Conservation (phyloP, 2,797 vertebrate species). For the Gambusia yucatana region DNA sequence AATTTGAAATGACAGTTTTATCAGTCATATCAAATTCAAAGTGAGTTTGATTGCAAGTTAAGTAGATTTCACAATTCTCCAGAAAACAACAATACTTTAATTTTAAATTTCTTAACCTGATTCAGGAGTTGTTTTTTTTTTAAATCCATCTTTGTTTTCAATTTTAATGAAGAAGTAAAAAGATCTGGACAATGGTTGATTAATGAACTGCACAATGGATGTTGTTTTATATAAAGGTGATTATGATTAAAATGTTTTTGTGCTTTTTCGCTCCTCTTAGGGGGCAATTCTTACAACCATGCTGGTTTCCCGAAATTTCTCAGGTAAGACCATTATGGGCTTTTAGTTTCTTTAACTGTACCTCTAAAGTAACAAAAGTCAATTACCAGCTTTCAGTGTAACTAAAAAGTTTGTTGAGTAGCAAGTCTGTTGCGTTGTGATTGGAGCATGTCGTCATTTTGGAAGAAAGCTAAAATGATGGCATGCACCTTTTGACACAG, state of each 20-base stretch:
- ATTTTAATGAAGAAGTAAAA: neutral
- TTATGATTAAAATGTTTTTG: slow-evolving; percentile 4
- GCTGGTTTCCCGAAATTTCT: slow-evolving; percentile 97
- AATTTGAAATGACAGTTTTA: neutral
- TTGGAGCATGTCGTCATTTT: slow-evolving; percentile 14
- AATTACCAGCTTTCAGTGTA: neutral
- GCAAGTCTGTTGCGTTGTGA: neutral
- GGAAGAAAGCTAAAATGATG: slow-evolving; percentile 9
- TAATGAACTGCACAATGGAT: neutral
- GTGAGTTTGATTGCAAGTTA: neutral
- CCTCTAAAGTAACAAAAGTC: neutral
- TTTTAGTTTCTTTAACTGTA: neutral
- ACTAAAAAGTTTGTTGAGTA: neutral
- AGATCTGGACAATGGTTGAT: neutral
- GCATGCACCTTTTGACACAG: slow-evolving; percentile 9
- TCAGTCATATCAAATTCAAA: neutral
- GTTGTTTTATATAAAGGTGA: neutral
- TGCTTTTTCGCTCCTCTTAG: slow-evolving; percentile 64
- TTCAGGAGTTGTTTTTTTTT: neutral
- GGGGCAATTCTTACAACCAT: slow-evolving; percentile 97
- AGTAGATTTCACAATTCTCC: neutral
- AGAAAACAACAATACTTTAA: neutral
- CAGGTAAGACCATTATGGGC: slow-evolving; percentile 84
- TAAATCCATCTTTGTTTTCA: neutral
- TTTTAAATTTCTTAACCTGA: neutral